phyloP scores from a whole-genome alignment of 2,888 invertebrate genomes.

The Chrysolina haemoptera region DNA sequence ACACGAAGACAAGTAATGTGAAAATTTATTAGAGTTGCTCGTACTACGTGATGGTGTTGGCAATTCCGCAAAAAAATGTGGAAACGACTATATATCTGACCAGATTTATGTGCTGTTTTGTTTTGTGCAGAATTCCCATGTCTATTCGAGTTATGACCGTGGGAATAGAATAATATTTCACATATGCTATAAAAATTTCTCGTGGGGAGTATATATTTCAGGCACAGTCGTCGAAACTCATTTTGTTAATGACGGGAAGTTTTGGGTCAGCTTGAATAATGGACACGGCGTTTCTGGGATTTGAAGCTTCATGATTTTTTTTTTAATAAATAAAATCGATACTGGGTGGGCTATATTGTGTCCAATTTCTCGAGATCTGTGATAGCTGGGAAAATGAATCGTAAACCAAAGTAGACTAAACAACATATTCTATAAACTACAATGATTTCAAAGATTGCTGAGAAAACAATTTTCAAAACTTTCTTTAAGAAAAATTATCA shows the following conservation, averaged over 20 bases:
- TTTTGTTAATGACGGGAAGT: conserved; percentile 18
- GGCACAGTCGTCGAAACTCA: conserved; percentile 10
- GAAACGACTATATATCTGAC: conserved; percentile 51
- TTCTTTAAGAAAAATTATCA: too few relatives aligned
- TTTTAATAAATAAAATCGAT: too few relatives aligned
- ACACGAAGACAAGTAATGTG: conserved; percentile 56
- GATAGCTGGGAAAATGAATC: too few relatives aligned
- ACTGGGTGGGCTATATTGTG: too few relatives aligned
- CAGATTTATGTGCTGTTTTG: conserved; percentile 52
- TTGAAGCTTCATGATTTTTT: too few relatives aligned
- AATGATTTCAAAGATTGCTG: too few relatives aligned
- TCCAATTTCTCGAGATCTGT: too few relatives aligned
- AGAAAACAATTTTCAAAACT: too few relatives aligned
- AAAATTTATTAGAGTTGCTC: conserved; percentile 66
- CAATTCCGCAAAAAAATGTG: conserved; percentile 57
- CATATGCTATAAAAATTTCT: conserved; percentile 22
- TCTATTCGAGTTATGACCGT: conserved; percentile 42
- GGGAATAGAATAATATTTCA: conserved; percentile 33
- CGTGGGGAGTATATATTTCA: conserved; percentile 15
- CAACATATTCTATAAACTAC: too few relatives aligned
- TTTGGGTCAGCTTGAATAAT: conserved; percentile 1
- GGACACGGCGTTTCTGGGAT: too few relatives aligned
- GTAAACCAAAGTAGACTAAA: too few relatives aligned
- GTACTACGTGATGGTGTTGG: conserved; percentile 63
- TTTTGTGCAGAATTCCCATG: conserved; percentile 38